Evolutionary conservation across 2,888 invertebrate species (phyloP).

Genomic region (Cantharis flavilabris): DNA sequence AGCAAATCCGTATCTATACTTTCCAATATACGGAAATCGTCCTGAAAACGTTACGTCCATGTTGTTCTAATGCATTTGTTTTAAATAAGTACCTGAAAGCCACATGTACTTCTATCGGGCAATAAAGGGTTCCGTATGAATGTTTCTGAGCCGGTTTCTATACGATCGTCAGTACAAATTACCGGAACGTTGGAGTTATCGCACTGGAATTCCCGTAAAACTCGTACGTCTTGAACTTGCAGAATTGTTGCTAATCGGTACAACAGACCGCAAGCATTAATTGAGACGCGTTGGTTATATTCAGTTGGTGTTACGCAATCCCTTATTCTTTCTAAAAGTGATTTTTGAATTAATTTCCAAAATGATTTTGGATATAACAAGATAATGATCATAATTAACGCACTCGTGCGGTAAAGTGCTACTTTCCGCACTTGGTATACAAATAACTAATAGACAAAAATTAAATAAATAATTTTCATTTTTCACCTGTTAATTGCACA

Average conservation of each 20-base stretch:
- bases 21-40: slow-evolving; percentile 14
- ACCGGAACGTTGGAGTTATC: slow-evolving; percentile 56
- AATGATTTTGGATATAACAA: too few relatives aligned
- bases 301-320: slow-evolving; percentile 52
- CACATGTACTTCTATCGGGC: slow-evolving; percentile 41
- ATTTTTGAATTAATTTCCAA: not conserved
- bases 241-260: slow-evolving; percentile 45
- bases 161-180: slow-evolving; percentile 48
- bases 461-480: too few relatives aligned
- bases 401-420: too few relatives aligned
- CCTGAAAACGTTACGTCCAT: not conserved
- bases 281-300: slow-evolving; percentile 52
- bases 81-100: slow-evolving; percentile 39
- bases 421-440: too few relatives aligned
- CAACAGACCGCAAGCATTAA: slow-evolving; percentile 54
- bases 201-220: slow-evolving; percentile 56
- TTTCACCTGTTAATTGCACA: too few relatives aligned
- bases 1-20: slow-evolving; percentile 48
- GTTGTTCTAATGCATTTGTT: too few relatives aligned
- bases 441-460: too few relatives aligned
- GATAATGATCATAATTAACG: too few relatives aligned
- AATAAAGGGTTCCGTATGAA: slow-evolving; percentile 18
- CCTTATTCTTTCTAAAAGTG: not conserved
- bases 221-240: slow-evolving; percentile 29
- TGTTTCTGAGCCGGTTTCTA: not conserved